Percentiles rank a stretch among this genome's conserved stretches.
Evolutionary conservation across 2,888 invertebrate species (phyloP).

Genomic region (Phyllotreta striolata): DNA sequence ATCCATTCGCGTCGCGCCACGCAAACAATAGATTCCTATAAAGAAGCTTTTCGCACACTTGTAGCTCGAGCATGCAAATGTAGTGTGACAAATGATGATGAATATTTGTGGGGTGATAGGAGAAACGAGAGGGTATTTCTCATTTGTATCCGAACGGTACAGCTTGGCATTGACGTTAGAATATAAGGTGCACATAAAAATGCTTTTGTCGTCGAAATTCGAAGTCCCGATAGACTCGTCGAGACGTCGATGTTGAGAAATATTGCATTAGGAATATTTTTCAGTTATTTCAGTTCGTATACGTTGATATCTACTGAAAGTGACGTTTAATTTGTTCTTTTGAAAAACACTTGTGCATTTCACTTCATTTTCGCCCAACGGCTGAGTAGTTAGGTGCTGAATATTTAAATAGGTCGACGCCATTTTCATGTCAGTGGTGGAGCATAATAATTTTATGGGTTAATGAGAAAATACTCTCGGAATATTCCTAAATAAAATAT

Average conservation of each 20-base stretch:
- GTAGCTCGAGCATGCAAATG: slow-evolving; percentile 10
- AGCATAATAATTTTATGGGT: not conserved
- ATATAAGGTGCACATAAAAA: not conserved
- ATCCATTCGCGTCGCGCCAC: slow-evolving; percentile 7
- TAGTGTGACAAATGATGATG: slow-evolving; percentile 12
- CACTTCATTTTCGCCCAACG: slow-evolving; percentile 2
- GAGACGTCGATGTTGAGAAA: too few species aligned
- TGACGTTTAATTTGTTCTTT: slow-evolving; percentile 2
- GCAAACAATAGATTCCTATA: slow-evolving; percentile 15
- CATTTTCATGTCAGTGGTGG: not conserved
- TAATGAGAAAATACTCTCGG: too few species aligned
- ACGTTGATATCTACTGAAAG: not conserved
- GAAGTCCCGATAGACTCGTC: not conserved
- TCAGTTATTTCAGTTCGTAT: too few species aligned
- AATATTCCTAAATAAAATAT: too few species aligned
- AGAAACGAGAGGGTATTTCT: slow-evolving; percentile 3
- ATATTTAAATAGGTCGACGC: slow-evolving; percentile 6
- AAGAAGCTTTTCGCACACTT: slow-evolving; percentile 21
- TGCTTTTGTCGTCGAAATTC: not conserved
- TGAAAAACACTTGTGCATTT: not conserved
- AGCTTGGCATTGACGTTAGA: not conserved
- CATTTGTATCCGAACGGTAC: slow-evolving; percentile 10
- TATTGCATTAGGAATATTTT: too few species aligned
- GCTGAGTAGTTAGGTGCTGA: slow-evolving; percentile 12
- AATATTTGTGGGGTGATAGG: slow-evolving; percentile 8